These are phyloP conservation scores for Melipona beecheii DNA, from an alignment of 2,888 invertebrate genomes.

Conservation along the genomic window DNA sequence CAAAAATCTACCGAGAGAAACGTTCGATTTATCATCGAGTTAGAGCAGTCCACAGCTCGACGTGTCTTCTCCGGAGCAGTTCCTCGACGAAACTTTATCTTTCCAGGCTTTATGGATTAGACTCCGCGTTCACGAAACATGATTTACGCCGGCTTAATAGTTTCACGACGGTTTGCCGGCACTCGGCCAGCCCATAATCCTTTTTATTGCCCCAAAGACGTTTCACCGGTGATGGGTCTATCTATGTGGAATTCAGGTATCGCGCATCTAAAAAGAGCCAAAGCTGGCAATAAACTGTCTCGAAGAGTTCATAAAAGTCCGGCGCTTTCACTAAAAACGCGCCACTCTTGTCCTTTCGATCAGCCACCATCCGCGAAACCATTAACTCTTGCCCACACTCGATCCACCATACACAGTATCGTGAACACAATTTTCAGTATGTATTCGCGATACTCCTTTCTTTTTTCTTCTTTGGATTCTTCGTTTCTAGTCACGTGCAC, in stretches of 20 bases:
- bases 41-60: background rate
- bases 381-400: conserved; percentile 25
- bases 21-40: background rate
- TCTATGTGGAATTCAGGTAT: conserved; percentile 45
- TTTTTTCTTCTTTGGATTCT: conserved; percentile 1
- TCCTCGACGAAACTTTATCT: conserved; percentile 1
- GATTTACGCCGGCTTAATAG: conserved; percentile 54
- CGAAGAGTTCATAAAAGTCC: conserved; percentile 52
- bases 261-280: conserved; percentile 2
- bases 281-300: conserved; percentile 37
- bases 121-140: conserved; percentile 31
- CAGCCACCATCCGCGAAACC: conserved; percentile 7
- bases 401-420: background rate
- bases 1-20: background rate
- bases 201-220: conserved; percentile 42
- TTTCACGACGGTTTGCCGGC: conserved; percentile 24
- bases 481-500: conserved; percentile 34
- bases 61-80: background rate
- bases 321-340: conserved; percentile 32
- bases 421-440: conserved; percentile 14
- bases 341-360: conserved; percentile 7
- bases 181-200: conserved; percentile 30
- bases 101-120: conserved; percentile 25
- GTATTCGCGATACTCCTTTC: background rate
- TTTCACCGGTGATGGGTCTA: conserved; percentile 52